Evolutionary conservation across 2,888 invertebrate genomes (phyloP), one percentile per base, ranked within the genome.

Genomic region (Galerucella pusilla): DNA sequence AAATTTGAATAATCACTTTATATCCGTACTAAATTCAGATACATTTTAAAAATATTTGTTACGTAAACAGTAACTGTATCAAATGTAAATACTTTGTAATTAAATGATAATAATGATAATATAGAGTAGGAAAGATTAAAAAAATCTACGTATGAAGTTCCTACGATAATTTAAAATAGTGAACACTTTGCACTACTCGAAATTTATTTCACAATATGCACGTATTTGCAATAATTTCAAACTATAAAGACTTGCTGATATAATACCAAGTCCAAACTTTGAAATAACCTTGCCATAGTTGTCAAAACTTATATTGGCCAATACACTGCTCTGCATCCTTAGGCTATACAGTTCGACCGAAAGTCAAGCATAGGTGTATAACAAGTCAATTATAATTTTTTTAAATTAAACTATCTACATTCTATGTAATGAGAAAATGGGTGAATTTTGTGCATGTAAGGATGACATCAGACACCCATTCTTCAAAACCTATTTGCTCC

Each of bases 111-210:
- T 63, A n/a, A 63, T 57, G 11, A 57, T 57, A 35, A 42, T 63
- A 72, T 71, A 74, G 60, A 46, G 52, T 35, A 75, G 68, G 52
- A 49, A 63, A 65, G 57, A 63, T 74, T 73, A 71, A 73, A 67
- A 20, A 72, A 63, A 66, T 70, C 25, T 45, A 25, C 64, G 78
- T 83, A 81, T 78, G 77, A 84, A 84, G 84, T 84, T 84, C 84
- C 84, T 84, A 84, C 81, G 84, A 83, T 75, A 79, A 80, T 78
- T 81, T 81, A 42, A 63, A 63, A 57, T 57, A 79, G 80, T 81
- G 80, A 81, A 81, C 80, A 80, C 78, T 79, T 59, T 68, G 72
- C 68, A 73, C 71, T 66, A 71, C 68, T 57, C 57, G 57, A 20
- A 57, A 57, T 57, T 57, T 57, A 16, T 16, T 57, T 10, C 57